These are phyloP conservation scores for Isurus oxyrinchus DNA, from an alignment of 2,113 vertebrate genomes.

Conservation along the genomic window DNA sequence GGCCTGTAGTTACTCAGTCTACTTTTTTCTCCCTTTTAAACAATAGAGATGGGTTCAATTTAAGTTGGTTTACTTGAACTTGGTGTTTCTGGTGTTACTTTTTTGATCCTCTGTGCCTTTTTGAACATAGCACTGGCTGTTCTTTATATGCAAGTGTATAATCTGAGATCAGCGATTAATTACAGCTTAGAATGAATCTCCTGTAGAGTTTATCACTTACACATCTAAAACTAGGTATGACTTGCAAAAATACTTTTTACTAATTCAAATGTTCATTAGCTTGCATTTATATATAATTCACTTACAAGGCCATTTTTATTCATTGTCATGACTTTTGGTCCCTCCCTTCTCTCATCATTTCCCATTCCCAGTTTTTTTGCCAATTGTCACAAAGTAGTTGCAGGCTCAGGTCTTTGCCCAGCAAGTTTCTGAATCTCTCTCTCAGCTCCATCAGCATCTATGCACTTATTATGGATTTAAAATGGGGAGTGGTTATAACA, in stretches of 20 bases:
- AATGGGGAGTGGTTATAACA: neutral
- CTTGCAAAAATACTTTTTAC: neutral
- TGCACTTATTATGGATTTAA: neutral
- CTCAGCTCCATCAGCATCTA: neutral
- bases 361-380: neutral
- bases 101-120: neutral
- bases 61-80: neutral
- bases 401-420: neutral
- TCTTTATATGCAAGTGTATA: neutral
- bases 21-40: neutral
- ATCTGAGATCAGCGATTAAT: neutral
- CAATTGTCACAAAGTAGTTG: neutral
- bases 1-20: neutral
- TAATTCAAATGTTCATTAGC: neutral
- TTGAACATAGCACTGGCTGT: neutral
- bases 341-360: neutral
- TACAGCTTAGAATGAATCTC: neutral
- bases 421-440: neutral
- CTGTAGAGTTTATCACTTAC: neutral
- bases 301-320: neutral
- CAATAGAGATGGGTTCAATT: neutral
- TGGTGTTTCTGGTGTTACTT: neutral
- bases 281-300: neutral
- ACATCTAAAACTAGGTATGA: neutral
- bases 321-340: neutral